phyloP scores from a whole-genome alignment of 1,140 invertebrate genomes.

The Solen grandis region DNA sequence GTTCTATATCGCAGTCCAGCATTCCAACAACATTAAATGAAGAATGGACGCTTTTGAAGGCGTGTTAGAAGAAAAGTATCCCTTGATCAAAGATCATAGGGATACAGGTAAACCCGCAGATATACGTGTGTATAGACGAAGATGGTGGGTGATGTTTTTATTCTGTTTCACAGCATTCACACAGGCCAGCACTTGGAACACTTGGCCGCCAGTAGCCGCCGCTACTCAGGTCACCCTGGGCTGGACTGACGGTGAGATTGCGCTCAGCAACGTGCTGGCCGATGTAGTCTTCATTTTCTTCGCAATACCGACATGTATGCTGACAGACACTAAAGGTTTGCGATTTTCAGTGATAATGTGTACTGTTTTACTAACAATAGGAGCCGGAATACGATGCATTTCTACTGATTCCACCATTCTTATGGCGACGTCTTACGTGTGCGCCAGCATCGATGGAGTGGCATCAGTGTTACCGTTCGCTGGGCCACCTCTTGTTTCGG shows the following conservation, averaged over 20 bases:
- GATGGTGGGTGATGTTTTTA: slow-evolving; percentile 65
- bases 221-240: slow-evolving; percentile 79
- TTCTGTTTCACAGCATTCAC: slow-evolving; percentile 57
- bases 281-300: slow-evolving; percentile 81
- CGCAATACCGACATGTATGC: slow-evolving; percentile 81
- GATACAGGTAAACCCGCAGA: too few species aligned
- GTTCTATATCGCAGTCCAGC: too few species aligned
- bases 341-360: slow-evolving; percentile 49
- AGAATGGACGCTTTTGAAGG: too few species aligned
- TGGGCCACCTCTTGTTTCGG: slow-evolving; percentile 66
- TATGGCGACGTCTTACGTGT: slow-evolving; percentile 39
- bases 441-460: slow-evolving; percentile 72
- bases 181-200: slow-evolving; percentile 80
- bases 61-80: too few species aligned
- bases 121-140: slow-evolving; percentile 54
- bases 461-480: slow-evolving; percentile 68
- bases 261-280: slow-evolving; percentile 82
- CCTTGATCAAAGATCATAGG: too few species aligned
- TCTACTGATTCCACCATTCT: slow-evolving; percentile 15
- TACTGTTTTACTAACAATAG: slow-evolving; percentile 20
- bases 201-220: slow-evolving; percentile 82
- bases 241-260: slow-evolving; percentile 81
- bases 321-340: slow-evolving; percentile 72
- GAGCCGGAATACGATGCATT: slow-evolving; percentile 43
- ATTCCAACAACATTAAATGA: too few species aligned